These are phyloP conservation scores for Lacerta agilis DNA, from an alignment of 2,797 vertebrate species.

Conservation along the genomic window DNA sequence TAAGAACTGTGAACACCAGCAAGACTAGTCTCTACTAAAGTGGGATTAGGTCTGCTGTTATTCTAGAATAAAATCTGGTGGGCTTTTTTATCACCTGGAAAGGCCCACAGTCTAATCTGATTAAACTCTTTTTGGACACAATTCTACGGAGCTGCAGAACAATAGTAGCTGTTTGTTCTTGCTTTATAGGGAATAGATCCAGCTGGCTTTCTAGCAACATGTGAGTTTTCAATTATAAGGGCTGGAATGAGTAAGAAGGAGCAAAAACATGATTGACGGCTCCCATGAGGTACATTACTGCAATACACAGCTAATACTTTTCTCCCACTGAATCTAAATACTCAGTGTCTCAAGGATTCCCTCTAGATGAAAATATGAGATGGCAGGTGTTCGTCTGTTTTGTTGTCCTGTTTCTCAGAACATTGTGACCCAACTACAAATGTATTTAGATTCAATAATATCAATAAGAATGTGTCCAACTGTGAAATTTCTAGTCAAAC, in stretches of 20 bases:
- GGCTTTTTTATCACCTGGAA: neutral
- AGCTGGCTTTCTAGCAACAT: slow-evolving; percentile 47
- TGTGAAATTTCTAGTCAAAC: neutral
- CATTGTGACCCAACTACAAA: slow-evolving; percentile 10
- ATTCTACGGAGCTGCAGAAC: slow-evolving; percentile 1
- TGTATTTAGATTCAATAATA: slow-evolving; percentile 40
- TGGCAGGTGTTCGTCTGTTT: slow-evolving; percentile 74
- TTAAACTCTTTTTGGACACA: slow-evolving; percentile 4
- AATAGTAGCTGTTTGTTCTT: slow-evolving; percentile 29
- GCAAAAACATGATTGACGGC: slow-evolving; percentile 34
- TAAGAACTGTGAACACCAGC: neutral
- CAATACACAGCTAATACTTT: slow-evolving; percentile 52
- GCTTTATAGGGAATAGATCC: slow-evolving; percentile 9
- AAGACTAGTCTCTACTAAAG: neutral
- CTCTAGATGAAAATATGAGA: slow-evolving; percentile 57
- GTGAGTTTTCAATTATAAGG: slow-evolving; percentile 50
- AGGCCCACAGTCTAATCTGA: neutral
- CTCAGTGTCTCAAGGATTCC: slow-evolving; percentile 51
- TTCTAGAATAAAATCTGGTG: neutral
- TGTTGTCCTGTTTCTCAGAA: slow-evolving; percentile 31
- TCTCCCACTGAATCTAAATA: slow-evolving; percentile 57
- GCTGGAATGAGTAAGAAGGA: slow-evolving; percentile 6
- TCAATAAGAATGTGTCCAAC: slow-evolving; percentile 62
- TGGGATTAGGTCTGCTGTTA: neutral
- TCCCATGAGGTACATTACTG: slow-evolving; percentile 40